Evolutionary conservation across 2,888 invertebrate species (phyloP), one percentile per base, ranked within the genome.

Genomic region (Ditylenchus weischeri): DNA sequence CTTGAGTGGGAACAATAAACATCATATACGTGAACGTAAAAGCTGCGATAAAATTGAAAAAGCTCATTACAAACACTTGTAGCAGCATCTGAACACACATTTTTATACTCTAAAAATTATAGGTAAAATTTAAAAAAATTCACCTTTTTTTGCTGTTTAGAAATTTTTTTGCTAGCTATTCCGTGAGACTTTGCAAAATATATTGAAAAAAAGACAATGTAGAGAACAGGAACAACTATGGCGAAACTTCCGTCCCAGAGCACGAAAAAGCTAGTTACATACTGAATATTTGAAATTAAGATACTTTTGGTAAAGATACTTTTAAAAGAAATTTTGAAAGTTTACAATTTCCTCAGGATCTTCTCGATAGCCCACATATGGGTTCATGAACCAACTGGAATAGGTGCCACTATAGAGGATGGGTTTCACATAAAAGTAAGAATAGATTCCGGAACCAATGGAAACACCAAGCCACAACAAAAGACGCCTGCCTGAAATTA

Each of bases 291-390:
- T 5, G 29, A 29, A 29, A 29, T 29, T 5, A 29, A 29, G 29
- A 29, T 29, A 6, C 50, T 5, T 4, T 19, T 50, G n/a, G n/a
- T n/a, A n/a, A n/a, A n/a, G n/a, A n/a, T n/a, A n/a, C n/a, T n/a
- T n/a, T n/a, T n/a, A n/a, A n/a, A n/a, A n/a, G n/a, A n/a, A n/a
- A n/a, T 21, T 50, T 19, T 50, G 5, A 21, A 50, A 6, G 5
- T 10, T 64, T 13, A 64, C 65, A 54, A n/a, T 62, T 65, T 62
- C 48, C 10, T 43, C 66, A n/a, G 54, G 48, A 23, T 64, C 64
- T 19, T 66, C 66, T 43, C 48, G 29, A 43, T 66, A 66, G 10
- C 66, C 66, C 43, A 64, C 66, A 57, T 66, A 66, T 60, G 66
- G n/a, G 54, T 66, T 66, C 48, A 66, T 48, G 49, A 66, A 66